Evolutionary conservation across 2,797 vertebrate genomes (phyloP).

Genomic region (Enteromius paludinosus): DNA sequence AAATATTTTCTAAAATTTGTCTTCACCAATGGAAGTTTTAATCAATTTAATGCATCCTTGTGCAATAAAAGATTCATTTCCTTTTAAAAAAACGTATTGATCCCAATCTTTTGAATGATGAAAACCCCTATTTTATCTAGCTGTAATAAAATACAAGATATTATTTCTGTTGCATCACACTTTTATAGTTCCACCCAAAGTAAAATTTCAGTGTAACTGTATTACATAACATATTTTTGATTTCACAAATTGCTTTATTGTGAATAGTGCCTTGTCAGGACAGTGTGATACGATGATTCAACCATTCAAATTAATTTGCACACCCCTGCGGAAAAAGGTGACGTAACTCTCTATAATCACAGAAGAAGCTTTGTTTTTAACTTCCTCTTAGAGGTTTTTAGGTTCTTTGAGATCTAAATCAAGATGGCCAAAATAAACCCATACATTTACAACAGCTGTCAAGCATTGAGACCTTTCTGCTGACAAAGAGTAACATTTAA

Average conservation of each 20-base stretch:
- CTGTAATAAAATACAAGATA: background rate
- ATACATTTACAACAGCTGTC: background rate
- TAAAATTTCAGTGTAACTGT: background rate
- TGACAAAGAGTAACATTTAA: constrained; percentile 31
- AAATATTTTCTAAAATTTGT: background rate
- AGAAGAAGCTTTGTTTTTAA: constrained; percentile 6
- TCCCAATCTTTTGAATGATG: background rate
- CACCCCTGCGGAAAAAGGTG: background rate
- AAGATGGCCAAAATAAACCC: background rate
- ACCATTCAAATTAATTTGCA: constrained; percentile 24
- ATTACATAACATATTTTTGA: background rate
- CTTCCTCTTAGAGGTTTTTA: background rate
- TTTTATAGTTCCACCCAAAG: background rate
- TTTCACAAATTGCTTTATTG: constrained; percentile 4
- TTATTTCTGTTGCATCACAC: background rate
- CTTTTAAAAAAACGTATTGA: background rate
- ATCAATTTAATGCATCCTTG: background rate
- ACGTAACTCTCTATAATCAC: background rate
- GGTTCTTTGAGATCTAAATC: background rate
- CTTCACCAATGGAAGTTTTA: background rate
- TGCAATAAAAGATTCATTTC: background rate
- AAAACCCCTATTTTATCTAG: background rate
- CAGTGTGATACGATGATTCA: background rate
- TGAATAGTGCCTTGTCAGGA: background rate
- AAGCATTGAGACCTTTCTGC: constrained; percentile 20